Percentiles rank a stretch among this genome's conserved stretches.
Evolutionary conservation across 2,888 invertebrate genomes (phyloP).

Genomic region (Conchocele bisecta): DNA sequence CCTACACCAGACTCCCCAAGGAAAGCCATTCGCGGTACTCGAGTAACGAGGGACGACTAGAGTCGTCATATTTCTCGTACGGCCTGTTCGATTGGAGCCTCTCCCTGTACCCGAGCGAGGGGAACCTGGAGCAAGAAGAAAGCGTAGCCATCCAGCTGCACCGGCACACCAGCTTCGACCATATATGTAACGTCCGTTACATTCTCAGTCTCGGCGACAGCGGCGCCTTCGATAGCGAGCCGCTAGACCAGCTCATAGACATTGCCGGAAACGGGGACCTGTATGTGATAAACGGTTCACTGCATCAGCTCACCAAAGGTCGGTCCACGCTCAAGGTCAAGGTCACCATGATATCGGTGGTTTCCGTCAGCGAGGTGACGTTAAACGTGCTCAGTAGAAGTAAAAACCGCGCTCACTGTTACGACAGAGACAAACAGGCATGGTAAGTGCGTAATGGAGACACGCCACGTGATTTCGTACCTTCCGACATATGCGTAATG

Average conservation of each 20-base stretch:
- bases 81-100: constrained; percentile 93
- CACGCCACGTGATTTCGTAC: constrained; percentile 14
- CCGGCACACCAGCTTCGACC: constrained; percentile 91
- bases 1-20: constrained; percentile 85
- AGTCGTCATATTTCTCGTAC: constrained; percentile 89
- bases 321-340: constrained; percentile 86
- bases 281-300: constrained; percentile 71
- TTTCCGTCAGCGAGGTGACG: constrained; percentile 87
- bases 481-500: constrained; percentile 85
- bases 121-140: constrained; percentile 73
- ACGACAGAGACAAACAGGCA: constrained; percentile 91
- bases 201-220: constrained; percentile 84
- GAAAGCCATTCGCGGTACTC: constrained; percentile 66
- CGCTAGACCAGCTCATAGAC: constrained; percentile 76
- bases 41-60: constrained; percentile 83
- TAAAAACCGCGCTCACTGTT: constrained; percentile 85
- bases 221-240: constrained; percentile 74
- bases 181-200: constrained; percentile 90
- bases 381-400: constrained; percentile 72
- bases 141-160: constrained; percentile 84
- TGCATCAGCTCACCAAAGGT: constrained; percentile 70
- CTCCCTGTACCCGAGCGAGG: constrained; percentile 78
- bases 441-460: too few relatives aligned
- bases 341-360: constrained; percentile 89
- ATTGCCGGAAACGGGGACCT: constrained; percentile 75